phyloP scores from a whole-genome alignment of 1,140 invertebrate species.

The Trichonephila clavipes region DNA sequence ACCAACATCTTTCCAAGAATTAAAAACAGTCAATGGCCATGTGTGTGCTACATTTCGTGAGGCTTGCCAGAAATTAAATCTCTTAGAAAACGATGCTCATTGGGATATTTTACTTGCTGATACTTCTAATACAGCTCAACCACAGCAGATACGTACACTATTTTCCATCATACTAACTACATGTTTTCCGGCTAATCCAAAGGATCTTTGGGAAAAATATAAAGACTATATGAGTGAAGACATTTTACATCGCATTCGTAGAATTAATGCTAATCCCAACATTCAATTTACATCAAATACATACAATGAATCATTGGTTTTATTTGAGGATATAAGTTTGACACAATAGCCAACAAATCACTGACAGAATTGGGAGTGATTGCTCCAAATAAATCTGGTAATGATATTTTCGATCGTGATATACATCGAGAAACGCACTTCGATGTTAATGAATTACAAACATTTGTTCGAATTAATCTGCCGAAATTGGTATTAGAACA shows the following conservation, averaged over 20 bases:
- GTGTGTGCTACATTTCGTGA: conserved; percentile 72
- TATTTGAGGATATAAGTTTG: too few relatives aligned
- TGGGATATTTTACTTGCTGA: conserved; percentile 66
- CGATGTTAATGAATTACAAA: too few relatives aligned
- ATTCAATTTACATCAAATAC: conserved; percentile 68
- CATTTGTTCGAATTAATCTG: too few relatives aligned
- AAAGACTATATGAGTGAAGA: conserved; percentile 32
- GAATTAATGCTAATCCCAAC: conserved; percentile 50
- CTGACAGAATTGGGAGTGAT: too few relatives aligned
- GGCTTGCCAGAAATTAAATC: conserved; percentile 80
- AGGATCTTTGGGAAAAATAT: too few relatives aligned
- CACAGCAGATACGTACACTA: conserved; percentile 69
- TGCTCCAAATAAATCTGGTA: too few relatives aligned
- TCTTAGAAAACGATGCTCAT: conserved; percentile 80
- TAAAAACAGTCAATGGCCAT: conserved; percentile 75
- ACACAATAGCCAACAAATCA: too few relatives aligned
- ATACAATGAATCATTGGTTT: conserved; percentile 20
- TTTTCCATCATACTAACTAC: conserved; percentile 78
- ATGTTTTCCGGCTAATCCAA: conserved; percentile 46
- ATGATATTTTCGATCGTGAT: too few relatives aligned
- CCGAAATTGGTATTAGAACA: too few relatives aligned
- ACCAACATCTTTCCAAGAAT: too few relatives aligned
- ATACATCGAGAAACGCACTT: too few relatives aligned
- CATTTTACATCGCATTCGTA: conserved; percentile 61
- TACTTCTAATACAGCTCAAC: conserved; percentile 56